These are phyloP conservation scores for Caloenas nicobarica DNA, from an alignment of 2,113 vertebrate species.

Conservation along the genomic window DNA sequence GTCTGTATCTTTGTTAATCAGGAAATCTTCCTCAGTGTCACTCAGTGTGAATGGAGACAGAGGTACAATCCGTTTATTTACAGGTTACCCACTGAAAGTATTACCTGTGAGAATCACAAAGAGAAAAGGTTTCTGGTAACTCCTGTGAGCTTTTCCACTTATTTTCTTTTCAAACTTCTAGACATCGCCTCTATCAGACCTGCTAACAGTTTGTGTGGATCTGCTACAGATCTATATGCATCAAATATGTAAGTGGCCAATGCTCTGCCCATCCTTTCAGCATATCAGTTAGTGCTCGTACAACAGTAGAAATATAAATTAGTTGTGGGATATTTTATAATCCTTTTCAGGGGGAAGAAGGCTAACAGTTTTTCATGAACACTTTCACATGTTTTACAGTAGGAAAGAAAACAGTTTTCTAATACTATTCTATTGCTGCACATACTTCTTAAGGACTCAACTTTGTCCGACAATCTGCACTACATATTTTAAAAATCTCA, in stretches of 20 bases:
- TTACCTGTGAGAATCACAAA: not conserved
- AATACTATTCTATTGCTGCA: not conserved
- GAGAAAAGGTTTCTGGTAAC: not conserved
- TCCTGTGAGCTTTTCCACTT: not conserved
- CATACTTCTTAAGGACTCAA: not conserved
- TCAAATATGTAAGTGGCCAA: rapidly evolving
- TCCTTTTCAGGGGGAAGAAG: not conserved
- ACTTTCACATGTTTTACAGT: not conserved
- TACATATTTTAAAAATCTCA: not conserved
- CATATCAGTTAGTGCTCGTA: not conserved
- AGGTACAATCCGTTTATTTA: not conserved
- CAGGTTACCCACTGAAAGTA: not conserved
- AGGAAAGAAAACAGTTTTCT: not conserved
- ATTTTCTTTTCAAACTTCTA: not conserved
- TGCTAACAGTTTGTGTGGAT: not conserved
- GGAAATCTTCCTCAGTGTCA: not conserved
- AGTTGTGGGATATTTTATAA: not conserved
- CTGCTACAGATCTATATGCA: not conserved
- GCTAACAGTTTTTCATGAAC: not conserved
- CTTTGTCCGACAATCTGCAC: not conserved
- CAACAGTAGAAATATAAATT: not conserved
- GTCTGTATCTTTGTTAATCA: not conserved
- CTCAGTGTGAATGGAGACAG: not conserved
- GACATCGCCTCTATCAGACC: not conserved
- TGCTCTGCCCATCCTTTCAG: not conserved